Conservation (phyloP, 30 jellyfish, hydroid and myxozoan genomes). For the Pseudorhiza aurosa region DNA sequence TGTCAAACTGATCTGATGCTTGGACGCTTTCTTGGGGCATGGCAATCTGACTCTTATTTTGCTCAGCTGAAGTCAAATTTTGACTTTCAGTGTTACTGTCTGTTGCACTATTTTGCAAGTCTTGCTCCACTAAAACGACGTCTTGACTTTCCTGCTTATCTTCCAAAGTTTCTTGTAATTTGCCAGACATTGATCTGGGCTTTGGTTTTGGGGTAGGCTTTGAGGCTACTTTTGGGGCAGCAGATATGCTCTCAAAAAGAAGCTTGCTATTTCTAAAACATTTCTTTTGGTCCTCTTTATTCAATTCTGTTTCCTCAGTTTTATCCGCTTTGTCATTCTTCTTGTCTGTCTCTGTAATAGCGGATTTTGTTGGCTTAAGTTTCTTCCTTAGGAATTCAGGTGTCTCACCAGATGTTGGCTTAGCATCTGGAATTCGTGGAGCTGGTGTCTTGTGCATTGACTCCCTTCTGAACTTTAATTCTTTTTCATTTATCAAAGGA, state of each 20-base stretch:
- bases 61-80: not conserved
- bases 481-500: conserved; percentile 26
- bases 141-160: not conserved
- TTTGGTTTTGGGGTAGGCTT: conserved; percentile 37
- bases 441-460: conserved; percentile 64
- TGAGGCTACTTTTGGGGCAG: conserved; percentile 32
- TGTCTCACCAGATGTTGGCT: conserved; percentile 16
- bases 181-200: not conserved
- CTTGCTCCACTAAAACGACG: not conserved
- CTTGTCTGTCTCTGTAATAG: not conserved
- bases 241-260: conserved; percentile 37
- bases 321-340: not conserved
- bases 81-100: not conserved
- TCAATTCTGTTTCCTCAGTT: not conserved
- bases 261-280: conserved; percentile 44
- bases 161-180: not conserved
- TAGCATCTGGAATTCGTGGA: conserved; percentile 52
- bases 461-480: conserved; percentile 9
- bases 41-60: not conserved
- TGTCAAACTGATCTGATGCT: conserved; percentile 15
- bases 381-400: conserved; percentile 59
- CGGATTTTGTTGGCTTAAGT: conserved; percentile 24
- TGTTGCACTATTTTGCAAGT: not conserved
- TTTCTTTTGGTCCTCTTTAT: not conserved
- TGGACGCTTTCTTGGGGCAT: not conserved